Conservation (phyloP, 2,113 vertebrate genomes). For the Tiliqua scincoides region DNA sequence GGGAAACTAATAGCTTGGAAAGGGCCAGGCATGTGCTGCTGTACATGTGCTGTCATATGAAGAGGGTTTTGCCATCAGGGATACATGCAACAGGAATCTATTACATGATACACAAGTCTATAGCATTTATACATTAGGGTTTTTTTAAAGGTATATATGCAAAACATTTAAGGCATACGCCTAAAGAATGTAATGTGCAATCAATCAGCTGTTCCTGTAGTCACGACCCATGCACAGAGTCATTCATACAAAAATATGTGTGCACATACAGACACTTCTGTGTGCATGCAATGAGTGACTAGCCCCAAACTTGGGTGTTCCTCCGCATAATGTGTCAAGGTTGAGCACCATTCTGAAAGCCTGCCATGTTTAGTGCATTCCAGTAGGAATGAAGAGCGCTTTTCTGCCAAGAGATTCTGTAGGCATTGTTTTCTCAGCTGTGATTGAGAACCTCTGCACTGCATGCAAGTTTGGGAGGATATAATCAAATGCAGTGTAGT, state of each 20-base stretch:
- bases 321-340: background rate
- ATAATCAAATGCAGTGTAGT: constrained; percentile 30
- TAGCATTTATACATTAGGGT: background rate
- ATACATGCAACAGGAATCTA: too few species aligned
- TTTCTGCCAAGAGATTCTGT: background rate
- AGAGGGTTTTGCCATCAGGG: too few species aligned
- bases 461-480: constrained; percentile 14
- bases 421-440: constrained; percentile 5
- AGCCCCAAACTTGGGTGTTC: background rate
- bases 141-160: background rate
- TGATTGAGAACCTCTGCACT: background rate
- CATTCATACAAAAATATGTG: too few species aligned
- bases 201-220: too few species aligned
- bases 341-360: constrained; percentile 17
- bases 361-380: background rate
- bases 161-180: background rate
- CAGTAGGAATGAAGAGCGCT: background rate
- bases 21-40: background rate
- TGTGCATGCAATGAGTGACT: too few species aligned
- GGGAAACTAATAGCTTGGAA: background rate
- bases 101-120: too few species aligned
- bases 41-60: background rate
- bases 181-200: background rate
- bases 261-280: too few species aligned
- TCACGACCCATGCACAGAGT: too few species aligned